Evolutionary conservation across 2,113 vertebrate genomes (phyloP).

Genomic region (Pterophyllum scalare): DNA sequence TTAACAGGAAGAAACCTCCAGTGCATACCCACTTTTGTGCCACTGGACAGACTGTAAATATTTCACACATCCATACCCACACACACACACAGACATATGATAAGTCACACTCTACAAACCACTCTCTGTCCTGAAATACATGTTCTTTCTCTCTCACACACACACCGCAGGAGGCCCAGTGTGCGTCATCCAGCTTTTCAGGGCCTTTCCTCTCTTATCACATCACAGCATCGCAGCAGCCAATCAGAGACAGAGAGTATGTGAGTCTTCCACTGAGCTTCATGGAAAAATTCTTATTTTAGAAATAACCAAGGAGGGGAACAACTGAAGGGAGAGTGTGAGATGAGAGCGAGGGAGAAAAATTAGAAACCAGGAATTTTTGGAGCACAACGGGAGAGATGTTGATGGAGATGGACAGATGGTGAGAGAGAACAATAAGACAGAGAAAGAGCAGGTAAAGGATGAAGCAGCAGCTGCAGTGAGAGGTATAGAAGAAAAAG

Average conservation of each 20-base stretch:
- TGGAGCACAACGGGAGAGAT: neutral
- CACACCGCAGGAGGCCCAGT: neutral
- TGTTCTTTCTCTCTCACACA: neutral
- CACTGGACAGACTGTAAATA: too few species aligned
- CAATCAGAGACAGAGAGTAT: neutral
- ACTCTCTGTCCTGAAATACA: accelerated
- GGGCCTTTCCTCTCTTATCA: constrained; percentile 2
- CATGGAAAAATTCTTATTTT: neutral
- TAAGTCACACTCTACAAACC: neutral
- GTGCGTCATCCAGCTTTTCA: neutral
- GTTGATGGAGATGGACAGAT: neutral
- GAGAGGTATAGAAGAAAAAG: neutral
- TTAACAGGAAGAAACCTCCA: too few species aligned
- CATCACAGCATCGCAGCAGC: constrained; percentile 1
- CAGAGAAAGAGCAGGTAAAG: neutral
- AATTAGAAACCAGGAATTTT: neutral
- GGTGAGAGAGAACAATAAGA: neutral
- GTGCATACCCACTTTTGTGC: too few species aligned
- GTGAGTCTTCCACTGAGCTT: neutral
- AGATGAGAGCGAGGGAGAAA: neutral
- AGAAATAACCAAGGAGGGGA: neutral
- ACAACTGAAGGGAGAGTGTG: neutral
- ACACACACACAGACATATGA: neutral
- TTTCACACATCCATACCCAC: too few species aligned
- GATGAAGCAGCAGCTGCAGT: neutral